Conservation (phyloP, 2,797 vertebrate species). For the Gymnopithys bicolor region DNA sequence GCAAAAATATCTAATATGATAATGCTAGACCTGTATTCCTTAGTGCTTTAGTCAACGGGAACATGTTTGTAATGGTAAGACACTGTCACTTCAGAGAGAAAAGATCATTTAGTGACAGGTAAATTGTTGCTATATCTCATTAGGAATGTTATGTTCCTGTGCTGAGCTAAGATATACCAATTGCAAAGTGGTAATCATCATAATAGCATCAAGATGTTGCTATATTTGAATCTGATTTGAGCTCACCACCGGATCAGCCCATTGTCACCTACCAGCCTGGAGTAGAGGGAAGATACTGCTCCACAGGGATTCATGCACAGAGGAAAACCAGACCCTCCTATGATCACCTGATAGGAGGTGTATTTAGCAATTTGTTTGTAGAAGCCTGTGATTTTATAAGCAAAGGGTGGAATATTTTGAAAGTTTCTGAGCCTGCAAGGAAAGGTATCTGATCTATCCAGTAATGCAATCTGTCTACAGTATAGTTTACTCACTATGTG, state of each 20-base stretch:
- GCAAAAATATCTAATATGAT: neutral
- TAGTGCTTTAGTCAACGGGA: neutral
- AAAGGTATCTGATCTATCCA: neutral
- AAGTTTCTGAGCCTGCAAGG: neutral
- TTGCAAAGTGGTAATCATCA: conserved; percentile 55
- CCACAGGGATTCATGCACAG: neutral
- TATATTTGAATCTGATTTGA: conserved; percentile 16
- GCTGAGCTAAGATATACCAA: neutral
- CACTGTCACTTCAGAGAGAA: neutral
- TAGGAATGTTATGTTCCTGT: conserved; percentile 13
- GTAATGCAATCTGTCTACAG: neutral
- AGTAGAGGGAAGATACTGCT: neutral
- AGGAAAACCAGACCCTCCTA: neutral
- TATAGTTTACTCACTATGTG: neutral
- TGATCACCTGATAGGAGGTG: neutral
- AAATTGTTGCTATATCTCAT: conserved; percentile 50
- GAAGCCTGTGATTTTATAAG: neutral
- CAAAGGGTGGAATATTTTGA: neutral
- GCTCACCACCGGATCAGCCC: neutral
- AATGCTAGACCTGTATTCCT: neutral
- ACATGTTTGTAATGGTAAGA: neutral
- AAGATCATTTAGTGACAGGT: conserved; percentile 38
- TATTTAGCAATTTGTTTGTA: neutral
- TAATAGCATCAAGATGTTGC: conserved; percentile 58
- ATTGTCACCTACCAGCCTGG: neutral